Evolutionary conservation across 2,888 invertebrate species (phyloP), one percentile per base, ranked within the genome.

Genomic region (Apodemia hepburni): DNA sequence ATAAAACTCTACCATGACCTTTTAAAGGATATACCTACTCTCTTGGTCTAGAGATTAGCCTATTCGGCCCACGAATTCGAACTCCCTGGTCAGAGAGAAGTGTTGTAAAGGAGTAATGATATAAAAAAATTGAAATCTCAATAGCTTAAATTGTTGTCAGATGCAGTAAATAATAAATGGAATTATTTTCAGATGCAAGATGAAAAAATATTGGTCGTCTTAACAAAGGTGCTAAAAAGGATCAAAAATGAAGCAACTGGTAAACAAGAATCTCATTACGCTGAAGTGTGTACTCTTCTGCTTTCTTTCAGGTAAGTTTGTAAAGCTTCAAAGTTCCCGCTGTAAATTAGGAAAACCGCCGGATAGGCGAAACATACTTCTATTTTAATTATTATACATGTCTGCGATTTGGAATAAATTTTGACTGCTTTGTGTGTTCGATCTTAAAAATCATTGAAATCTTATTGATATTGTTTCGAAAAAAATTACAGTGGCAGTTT

Each of bases 221-320:
- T 70, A 71, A 68, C 68, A 42, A 67, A 71, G 66, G 67, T 63
- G 69, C 66, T 66, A 64, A 67, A 59, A 66, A 66, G 64, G 15
- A 62, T 47, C 61, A 47, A 69, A 66, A 64, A 91, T 90, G 90
- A 83, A 84, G 78, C 71, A 78, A 70, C 72, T 86, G 65, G 84
- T 95, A 75, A 96, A 96, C 81, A 92, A 92, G 74, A 96, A 95
- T 83, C 92, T 97, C 70, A 93, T 96, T 70, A 94, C 96, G 66
- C 92, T 97, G 67, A 96, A 97, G 93, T 94, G 95, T 80, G 95
- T 97, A 59, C 93, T 96, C 61, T 97, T 97, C 87, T 93, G 96
- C 75, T 96, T 96, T 78, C 95, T 96, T 70, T 95, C 95, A 77
- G 96, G 96, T 96, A 86, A 92, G 87, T 74, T n/a, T 29, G 8